These are phyloP conservation scores for Sinosuthora webbiana DNA, from an alignment of 2,113 vertebrate genomes.

Conservation along the genomic window DNA sequence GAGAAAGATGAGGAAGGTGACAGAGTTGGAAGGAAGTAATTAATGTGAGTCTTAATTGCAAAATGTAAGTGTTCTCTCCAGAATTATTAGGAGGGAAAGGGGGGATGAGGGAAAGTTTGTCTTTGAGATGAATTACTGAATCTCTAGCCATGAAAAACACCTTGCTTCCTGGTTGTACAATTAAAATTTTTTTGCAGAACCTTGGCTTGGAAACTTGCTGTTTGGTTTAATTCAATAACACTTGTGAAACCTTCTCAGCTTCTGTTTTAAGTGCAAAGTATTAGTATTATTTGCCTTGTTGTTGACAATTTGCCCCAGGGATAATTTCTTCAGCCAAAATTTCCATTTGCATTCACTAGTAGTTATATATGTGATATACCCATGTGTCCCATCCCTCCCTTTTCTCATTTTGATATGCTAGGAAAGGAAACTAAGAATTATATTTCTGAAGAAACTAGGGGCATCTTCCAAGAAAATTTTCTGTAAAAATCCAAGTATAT, in stretches of 20 bases:
- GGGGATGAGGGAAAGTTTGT: not conserved
- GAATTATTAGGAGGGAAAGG: not conserved
- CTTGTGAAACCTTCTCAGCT: not conserved
- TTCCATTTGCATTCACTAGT: not conserved
- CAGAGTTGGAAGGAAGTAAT: not conserved
- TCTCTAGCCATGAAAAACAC: not conserved
- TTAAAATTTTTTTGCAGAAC: not conserved
- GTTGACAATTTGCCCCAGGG: not conserved
- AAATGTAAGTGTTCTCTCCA: not conserved
- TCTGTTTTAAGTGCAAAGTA: not conserved
- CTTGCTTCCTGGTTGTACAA: not conserved
- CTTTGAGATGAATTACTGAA: not conserved
- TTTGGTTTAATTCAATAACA: not conserved
- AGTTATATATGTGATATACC: not conserved
- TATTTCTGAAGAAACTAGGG: not conserved
- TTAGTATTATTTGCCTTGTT: not conserved
- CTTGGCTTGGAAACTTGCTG: not conserved
- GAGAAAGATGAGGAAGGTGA: not conserved
- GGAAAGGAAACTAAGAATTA: not conserved
- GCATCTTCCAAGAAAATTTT: not conserved
- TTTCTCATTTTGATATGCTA: not conserved
- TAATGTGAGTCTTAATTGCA: not conserved
- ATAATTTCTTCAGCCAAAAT: not conserved
- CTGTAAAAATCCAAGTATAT: not conserved
- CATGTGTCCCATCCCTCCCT: not conserved